Evolutionary conservation across 2,797 vertebrate genomes (phyloP).

Genomic region (Eutrigla gurnardus): DNA sequence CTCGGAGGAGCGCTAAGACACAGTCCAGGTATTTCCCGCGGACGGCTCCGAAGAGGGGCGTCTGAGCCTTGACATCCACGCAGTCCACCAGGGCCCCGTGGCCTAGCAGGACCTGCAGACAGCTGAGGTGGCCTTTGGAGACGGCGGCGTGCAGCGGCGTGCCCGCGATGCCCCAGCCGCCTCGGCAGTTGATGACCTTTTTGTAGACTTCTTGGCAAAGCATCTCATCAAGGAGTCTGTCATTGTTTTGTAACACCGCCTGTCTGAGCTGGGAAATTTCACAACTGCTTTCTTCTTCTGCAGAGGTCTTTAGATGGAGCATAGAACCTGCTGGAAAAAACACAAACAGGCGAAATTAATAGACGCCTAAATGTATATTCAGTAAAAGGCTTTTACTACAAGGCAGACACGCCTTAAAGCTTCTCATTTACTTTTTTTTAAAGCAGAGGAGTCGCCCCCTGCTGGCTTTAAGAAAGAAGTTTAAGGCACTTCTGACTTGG

Average conservation of each 20-base stretch:
- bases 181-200: constrained; percentile 88
- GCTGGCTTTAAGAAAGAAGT: too few species aligned
- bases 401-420: too few species aligned
- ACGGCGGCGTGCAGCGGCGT: constrained; percentile 91
- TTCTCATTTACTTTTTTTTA: too few species aligned
- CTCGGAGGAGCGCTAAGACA: constrained; percentile 87
- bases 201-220: constrained; percentile 89
- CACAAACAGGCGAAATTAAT: background rate
- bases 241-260: constrained; percentile 86
- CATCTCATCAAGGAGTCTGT: constrained; percentile 83
- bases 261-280: constrained; percentile 87
- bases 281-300: constrained; percentile 73
- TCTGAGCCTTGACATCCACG: constrained; percentile 94
- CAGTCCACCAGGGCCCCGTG: constrained; percentile 91
- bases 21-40: constrained; percentile 91
- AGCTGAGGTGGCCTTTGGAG: constrained; percentile 84
- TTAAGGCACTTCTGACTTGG: too few species aligned
- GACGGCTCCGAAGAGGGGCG: constrained; percentile 92
- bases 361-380: background rate
- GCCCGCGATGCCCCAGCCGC: constrained; percentile 92
- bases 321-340: constrained; percentile 78
- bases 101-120: constrained; percentile 88
- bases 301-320: constrained; percentile 84
- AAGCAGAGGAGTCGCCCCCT: too few species aligned
- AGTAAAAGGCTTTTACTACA: too few species aligned